Conservation (phyloP, 1,140 invertebrate species). For the Drosophila lowei region DNA sequence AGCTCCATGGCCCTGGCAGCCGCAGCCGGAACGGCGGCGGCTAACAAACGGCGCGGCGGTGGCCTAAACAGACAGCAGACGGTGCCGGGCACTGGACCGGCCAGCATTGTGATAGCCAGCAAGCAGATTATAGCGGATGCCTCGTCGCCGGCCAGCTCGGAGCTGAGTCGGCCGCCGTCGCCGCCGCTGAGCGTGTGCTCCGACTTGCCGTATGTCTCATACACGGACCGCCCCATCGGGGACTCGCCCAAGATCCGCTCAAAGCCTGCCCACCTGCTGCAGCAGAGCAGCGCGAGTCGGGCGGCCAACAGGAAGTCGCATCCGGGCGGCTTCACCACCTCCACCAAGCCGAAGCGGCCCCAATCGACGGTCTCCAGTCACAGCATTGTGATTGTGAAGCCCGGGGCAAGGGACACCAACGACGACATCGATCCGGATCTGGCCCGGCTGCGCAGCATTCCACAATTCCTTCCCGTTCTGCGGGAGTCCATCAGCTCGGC, state of each 20-base stretch:
- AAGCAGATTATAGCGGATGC: conserved; percentile 73
- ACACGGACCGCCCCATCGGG: conserved; percentile 95
- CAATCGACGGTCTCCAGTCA: conserved; percentile 83
- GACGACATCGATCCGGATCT: conserved; percentile 92
- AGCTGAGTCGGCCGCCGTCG: conserved; percentile 85
- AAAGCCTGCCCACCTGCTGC: conserved; percentile 83
- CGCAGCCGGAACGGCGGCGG: conserved; percentile 59
- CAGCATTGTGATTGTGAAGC: conserved; percentile 94
- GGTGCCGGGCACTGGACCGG: conserved; percentile 30
- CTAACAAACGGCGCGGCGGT: conserved; percentile 58
- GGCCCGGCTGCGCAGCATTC: conserved; percentile 90
- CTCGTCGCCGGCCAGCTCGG: conserved; percentile 68
- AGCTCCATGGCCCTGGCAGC: conserved; percentile 55
- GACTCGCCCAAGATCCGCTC: conserved; percentile 90
- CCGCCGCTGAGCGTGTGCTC: conserved; percentile 94
- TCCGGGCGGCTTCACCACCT: conserved; percentile 54
- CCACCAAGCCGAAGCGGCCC: conserved; percentile 68
- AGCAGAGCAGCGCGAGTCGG: conserved; percentile 57
- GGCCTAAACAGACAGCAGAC: conserved; percentile 20
- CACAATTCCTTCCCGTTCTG: conserved; percentile 96
- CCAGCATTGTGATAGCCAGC: conserved; percentile 73
- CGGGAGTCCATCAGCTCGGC: conserved; percentile 91
- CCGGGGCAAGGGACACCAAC: conserved; percentile 85
- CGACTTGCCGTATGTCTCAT: conserved; percentile 97
- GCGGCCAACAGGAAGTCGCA: conserved; percentile 60